Evolutionary conservation across 35 echinoderm and acorn worm species (phyloP).

Genomic region (Eucidaris tribuloides): DNA sequence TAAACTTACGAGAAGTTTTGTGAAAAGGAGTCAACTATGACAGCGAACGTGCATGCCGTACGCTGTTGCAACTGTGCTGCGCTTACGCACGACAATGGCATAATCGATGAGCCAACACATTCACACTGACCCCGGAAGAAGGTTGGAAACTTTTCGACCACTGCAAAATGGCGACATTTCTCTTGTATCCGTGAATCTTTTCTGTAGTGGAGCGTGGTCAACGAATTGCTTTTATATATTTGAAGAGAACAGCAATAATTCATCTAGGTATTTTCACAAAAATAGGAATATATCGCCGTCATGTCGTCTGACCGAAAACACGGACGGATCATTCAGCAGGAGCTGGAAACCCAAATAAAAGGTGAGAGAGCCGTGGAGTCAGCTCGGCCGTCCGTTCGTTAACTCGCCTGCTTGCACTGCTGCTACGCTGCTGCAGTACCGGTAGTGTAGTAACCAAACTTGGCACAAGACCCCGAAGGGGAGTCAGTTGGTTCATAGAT

Average conservation of each 20-base stretch:
- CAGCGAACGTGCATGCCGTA: background rate
- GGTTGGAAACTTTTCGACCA: slow-evolving; percentile 1
- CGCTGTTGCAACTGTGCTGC: no score
- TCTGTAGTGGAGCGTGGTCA: no score
- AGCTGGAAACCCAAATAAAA: slow-evolving; percentile 23
- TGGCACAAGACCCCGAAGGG: no score
- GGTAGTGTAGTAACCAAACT: no score
- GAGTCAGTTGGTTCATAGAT: no score
- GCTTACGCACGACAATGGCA: background rate
- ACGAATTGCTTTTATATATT: background rate
- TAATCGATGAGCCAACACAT: background rate
- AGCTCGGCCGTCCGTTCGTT: no score
- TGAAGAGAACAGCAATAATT: background rate
- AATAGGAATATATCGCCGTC: background rate
- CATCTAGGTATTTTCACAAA: background rate
- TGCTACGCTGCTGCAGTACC: no score
- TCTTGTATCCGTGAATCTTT: background rate
- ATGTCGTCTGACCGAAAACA: slow-evolving; percentile 18
- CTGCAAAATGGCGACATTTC: slow-evolving; percentile 24
- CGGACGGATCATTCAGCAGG: slow-evolving; percentile 4
- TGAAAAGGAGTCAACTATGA: background rate
- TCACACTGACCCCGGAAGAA: slow-evolving; percentile 22
- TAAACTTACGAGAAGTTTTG: background rate
- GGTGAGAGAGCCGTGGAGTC: slow-evolving; percentile 6
- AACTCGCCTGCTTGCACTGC: no score